Evolutionary conservation across 1,140 invertebrate species (phyloP).

Genomic region (Tribolium castaneum): DNA sequence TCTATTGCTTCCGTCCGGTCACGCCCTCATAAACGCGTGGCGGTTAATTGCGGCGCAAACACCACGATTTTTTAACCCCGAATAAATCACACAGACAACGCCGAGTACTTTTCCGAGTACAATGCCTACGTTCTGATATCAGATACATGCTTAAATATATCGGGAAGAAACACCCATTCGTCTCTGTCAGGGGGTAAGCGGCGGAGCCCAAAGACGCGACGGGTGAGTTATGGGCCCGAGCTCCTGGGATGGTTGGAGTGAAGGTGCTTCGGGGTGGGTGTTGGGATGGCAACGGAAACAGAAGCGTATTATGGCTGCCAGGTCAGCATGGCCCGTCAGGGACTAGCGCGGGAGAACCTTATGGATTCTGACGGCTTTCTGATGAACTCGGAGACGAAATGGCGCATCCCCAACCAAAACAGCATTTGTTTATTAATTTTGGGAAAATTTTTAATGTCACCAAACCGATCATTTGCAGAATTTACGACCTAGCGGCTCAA

Average conservation of each 20-base stretch:
- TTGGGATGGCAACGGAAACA: conserved; percentile 44
- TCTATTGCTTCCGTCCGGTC: conserved; percentile 42
- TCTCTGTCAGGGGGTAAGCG: conserved; percentile 49
- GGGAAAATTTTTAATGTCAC: too few relatives aligned
- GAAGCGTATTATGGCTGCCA: conserved; percentile 57
- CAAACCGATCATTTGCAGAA: too few relatives aligned
- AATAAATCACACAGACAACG: background rate
- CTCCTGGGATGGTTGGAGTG: conserved; percentile 47
- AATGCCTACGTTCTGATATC: conserved; percentile 45
- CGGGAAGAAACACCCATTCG: conserved; percentile 52
- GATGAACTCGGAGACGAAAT: background rate
- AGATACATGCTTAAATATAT: conserved; percentile 50
- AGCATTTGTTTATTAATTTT: too few relatives aligned
- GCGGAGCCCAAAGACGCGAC: conserved; percentile 43
- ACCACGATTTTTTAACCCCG: background rate
- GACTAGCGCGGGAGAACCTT: conserved; percentile 43
- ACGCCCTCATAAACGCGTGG: conserved; percentile 23
- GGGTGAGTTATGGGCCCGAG: conserved; percentile 49
- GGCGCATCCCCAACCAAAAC: too few relatives aligned
- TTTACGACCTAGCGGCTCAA: too few relatives aligned
- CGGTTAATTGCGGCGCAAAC: conserved; percentile 4
- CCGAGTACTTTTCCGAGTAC: conserved; percentile 44
- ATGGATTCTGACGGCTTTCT: conserved; percentile 15
- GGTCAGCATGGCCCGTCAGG: conserved; percentile 54
- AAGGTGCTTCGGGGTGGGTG: conserved; percentile 51